These are phyloP conservation scores for Drosophila eohydei DNA, from an alignment of 2,888 invertebrate genomes.

Conservation along the genomic window DNA sequence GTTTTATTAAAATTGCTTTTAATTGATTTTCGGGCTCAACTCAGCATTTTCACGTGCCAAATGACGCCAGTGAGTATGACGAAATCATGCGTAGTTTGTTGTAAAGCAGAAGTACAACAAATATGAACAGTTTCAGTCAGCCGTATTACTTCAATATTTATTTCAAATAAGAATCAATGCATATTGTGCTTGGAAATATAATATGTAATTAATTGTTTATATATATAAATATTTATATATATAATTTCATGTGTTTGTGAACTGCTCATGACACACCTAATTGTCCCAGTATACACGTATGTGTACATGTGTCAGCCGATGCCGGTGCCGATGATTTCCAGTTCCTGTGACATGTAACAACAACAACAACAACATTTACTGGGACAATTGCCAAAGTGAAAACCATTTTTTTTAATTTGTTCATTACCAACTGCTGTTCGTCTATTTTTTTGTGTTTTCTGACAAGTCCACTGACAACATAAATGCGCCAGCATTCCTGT, in stretches of 20 bases:
- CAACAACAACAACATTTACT: slow-evolving; percentile 29
- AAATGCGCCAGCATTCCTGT: slow-evolving; percentile 69
- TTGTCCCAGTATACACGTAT: slow-evolving; percentile 19
- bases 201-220: neutral
- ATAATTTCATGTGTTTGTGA: neutral
- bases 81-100: neutral
- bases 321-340: slow-evolving; percentile 7
- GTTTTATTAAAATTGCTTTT: slow-evolving; percentile 40
- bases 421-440: slow-evolving; percentile 54
- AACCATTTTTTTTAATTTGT: slow-evolving; percentile 34
- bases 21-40: slow-evolving; percentile 50
- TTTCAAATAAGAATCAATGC: neutral
- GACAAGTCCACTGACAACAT: slow-evolving; percentile 72
- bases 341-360: slow-evolving; percentile 27
- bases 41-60: slow-evolving; percentile 11
- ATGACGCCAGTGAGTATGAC: slow-evolving; percentile 12
- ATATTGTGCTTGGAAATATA: neutral
- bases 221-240: too few relatives aligned
- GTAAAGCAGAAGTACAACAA: neutral
- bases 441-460: slow-evolving; percentile 25
- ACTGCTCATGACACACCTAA: slow-evolving; percentile 32
- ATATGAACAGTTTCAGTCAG: neutral
- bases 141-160: neutral
- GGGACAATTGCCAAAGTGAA: slow-evolving; percentile 72
- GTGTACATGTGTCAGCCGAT: neutral